Evolutionary conservation across 2,113 vertebrate genomes (phyloP), one percentile per base, ranked within the genome.

Genomic region (Stegostoma tigrinum): DNA sequence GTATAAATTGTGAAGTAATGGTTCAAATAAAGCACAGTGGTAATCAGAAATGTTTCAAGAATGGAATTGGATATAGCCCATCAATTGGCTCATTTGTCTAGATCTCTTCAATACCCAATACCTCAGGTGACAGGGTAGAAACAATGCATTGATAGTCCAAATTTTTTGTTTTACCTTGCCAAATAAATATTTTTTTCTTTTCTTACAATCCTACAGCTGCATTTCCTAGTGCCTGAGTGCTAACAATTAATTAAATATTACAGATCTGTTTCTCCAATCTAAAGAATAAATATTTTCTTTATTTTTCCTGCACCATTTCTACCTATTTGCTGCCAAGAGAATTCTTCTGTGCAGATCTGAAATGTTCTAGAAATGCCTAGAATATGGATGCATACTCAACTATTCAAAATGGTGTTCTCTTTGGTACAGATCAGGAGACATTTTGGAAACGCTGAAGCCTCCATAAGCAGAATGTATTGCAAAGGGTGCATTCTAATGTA

Each of bases 251-350:
- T 64, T 48, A 55, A 55, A 83, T 30, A 52, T 87, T 27, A 21
- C 85, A 3, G 55, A 17, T 30, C n/a, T 64, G 27, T 15, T 90
- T 30, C 87, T 64, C 55, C 14, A 64, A 61, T 64, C 52, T n/a
- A 64, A 5, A 30, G 55, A 83, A 45, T 83, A 83, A 83, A 83
- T 83, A 17, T 45, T 14, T 61, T 90, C 87, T n/a, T 90, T 90
- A 90, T 34, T 61, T 90, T 90, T 61, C 87, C n/a, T 90, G 30
- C 55, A 90, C 30, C 87, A 90, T 83, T 83, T 83, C 38, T 83
- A 38, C 80, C 80, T 42, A 61, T 90, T 61, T 87, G 87, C 52
- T 87, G 85, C 85, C 85, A 87, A 83, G 80, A 83, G 45, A 83
- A 42, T 87, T 90, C 52, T 64, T 5, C 17, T n/a, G 52, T 83